A percentile compares a stretch with the other conserved stretches of the same genome.
phyloP scores from a whole-genome alignment of 2,113 vertebrate genomes.

The Otolemur garnettii region DNA sequence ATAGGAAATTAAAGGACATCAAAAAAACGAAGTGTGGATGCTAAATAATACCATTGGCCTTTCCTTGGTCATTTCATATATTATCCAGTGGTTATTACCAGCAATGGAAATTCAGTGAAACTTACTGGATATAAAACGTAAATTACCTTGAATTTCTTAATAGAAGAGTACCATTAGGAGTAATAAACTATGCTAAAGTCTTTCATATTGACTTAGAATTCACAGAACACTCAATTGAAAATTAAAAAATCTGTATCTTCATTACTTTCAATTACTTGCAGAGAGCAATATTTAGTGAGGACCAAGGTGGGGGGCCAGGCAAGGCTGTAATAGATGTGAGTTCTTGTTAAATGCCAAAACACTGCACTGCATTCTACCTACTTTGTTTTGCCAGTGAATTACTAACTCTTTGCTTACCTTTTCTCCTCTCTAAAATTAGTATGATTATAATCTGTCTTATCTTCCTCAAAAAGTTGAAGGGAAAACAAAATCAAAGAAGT shows the following conservation, averaged over 20 bases:
- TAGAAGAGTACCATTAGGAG: background rate
- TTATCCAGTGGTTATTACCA: background rate
- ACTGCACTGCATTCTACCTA: background rate
- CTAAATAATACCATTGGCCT: background rate
- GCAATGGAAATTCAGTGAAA: background rate
- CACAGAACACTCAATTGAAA: conserved; percentile 3
- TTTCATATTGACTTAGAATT: conserved; percentile 26
- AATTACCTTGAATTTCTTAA: conserved; percentile 46
- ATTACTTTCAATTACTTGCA: background rate
- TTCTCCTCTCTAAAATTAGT: background rate
- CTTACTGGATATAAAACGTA: background rate
- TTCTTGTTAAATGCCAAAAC: background rate
- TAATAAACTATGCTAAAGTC: conserved; percentile 28
- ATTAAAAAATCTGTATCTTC: background rate
- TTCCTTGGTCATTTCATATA: background rate
- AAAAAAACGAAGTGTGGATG: background rate
- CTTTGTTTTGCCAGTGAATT: background rate
- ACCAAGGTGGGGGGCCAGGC: too few species aligned
- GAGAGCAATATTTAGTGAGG: background rate
- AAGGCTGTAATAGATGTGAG: background rate
- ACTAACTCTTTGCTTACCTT: background rate
- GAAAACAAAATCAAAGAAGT: background rate
- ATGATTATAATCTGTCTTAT: background rate
- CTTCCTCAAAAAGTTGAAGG: background rate
- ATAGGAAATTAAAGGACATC: conserved; percentile 32